Conservation (phyloP, 2,888 invertebrate species). For the Philopedon plagiatum region DNA sequence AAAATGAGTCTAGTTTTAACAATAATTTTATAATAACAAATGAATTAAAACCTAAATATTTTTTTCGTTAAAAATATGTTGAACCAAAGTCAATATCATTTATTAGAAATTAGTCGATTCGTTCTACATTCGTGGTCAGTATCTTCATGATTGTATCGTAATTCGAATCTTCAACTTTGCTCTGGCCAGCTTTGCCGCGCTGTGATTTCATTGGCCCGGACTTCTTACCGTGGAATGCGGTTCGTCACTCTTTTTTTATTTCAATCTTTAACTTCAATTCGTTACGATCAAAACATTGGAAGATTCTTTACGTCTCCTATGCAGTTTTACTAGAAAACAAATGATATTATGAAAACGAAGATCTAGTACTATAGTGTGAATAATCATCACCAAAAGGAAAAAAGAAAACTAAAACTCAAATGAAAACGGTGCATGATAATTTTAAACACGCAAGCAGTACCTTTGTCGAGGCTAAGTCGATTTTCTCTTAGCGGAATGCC, state of each 20-base stretch:
- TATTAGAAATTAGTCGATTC: conserved; percentile 26
- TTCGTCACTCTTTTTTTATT: conserved; percentile 49
- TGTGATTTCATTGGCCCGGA: conserved; percentile 54
- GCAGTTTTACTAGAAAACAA: background rate
- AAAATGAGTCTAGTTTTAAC: background rate
- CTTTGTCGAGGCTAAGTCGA: conserved; percentile 59
- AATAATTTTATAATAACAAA: background rate
- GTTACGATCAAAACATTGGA: background rate
- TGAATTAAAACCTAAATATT: background rate
- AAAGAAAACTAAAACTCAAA: conserved; percentile 35
- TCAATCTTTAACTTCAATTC: conserved; percentile 21
- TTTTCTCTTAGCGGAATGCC: conserved; percentile 69
- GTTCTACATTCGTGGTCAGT: conserved; percentile 42
- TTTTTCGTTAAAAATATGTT: background rate
- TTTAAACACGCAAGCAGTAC: conserved; percentile 50
- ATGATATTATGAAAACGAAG: background rate
- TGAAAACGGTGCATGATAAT: conserved; percentile 47
- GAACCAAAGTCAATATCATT: conserved; percentile 12
- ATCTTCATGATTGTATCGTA: conserved; percentile 43
- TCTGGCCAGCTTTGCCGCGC: conserved; percentile 59
- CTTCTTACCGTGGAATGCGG: conserved; percentile 54
- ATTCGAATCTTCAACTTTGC: conserved; percentile 48
- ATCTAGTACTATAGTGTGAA: conserved; percentile 4
- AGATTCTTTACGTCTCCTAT: conserved; percentile 3
- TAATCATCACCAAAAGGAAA: conserved; percentile 10